These are phyloP conservation scores for Discoglossus pictus DNA, from an alignment of 2,797 vertebrate species.

Conservation along the genomic window DNA sequence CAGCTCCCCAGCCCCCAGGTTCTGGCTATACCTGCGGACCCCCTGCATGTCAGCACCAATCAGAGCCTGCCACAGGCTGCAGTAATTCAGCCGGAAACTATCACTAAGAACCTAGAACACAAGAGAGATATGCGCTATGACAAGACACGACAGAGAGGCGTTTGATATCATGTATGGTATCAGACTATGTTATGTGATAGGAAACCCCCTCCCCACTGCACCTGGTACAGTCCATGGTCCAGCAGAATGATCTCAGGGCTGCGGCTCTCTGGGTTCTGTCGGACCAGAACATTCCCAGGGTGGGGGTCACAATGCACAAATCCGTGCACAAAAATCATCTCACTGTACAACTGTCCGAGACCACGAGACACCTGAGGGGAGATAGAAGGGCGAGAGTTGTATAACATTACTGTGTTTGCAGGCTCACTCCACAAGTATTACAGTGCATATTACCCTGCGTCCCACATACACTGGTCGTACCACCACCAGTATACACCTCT, in stretches of 20 bases:
- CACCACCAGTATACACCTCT: too few relatives aligned
- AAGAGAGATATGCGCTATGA: neutral
- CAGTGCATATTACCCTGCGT: too few relatives aligned
- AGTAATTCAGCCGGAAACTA: constrained; percentile 90
- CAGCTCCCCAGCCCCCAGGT: constrained; percentile 86
- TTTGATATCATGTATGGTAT: too few relatives aligned
- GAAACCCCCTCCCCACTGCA: constrained; percentile 50
- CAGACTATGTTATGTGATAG: too few relatives aligned
- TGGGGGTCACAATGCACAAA: constrained; percentile 98
- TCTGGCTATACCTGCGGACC: constrained; percentile 82
- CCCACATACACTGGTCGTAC: too few relatives aligned
- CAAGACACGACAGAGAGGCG: too few relatives aligned
- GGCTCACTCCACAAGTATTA: too few relatives aligned
- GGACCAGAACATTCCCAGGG: constrained; percentile 91
- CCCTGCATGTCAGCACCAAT: constrained; percentile 82
- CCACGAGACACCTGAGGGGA: constrained; percentile 83
- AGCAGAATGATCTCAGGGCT: constrained; percentile 86
- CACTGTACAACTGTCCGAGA: constrained; percentile 91
- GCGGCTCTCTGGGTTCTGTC: constrained; percentile 74
- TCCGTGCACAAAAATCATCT: constrained; percentile 96
- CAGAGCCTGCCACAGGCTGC: constrained; percentile 90
- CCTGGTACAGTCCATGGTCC: constrained; percentile 97
- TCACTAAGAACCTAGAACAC: constrained; percentile 78
- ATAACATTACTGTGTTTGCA: too few relatives aligned
- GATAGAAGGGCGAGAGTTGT: constrained; percentile 19